phyloP scores from a whole-genome alignment of 2,797 vertebrate genomes.

The Typhlichthys subterraneus region DNA sequence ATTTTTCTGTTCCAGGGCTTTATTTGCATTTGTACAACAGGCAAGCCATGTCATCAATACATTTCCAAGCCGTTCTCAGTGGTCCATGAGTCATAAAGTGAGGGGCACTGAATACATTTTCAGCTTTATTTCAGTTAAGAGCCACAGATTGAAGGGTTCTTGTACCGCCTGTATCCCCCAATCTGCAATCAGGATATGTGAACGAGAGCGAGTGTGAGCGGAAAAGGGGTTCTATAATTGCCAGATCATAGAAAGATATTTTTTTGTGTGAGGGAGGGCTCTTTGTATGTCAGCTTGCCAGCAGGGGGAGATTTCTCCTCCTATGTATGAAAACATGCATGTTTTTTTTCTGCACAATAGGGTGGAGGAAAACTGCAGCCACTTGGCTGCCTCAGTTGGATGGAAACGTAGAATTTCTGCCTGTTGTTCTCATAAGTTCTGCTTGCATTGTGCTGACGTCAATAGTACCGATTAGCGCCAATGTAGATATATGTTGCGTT shows the following conservation, averaged over 20 bases:
- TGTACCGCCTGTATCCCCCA: slow-evolving; percentile 54
- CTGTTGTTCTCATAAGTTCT: slow-evolving; percentile 51
- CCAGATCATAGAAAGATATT: slow-evolving; percentile 71
- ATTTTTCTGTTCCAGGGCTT: slow-evolving; percentile 12
- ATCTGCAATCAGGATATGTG: slow-evolving; percentile 68
- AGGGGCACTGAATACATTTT: slow-evolving; percentile 58
- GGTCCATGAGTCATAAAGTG: slow-evolving; percentile 53
- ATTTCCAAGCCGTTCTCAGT: slow-evolving; percentile 47
- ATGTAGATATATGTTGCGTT: background rate
- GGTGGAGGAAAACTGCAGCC: slow-evolving; percentile 26
- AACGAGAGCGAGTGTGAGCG: slow-evolving; percentile 9
- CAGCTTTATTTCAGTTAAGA: slow-evolving; percentile 54
- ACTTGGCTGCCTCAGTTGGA: slow-evolving; percentile 36
- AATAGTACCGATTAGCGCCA: slow-evolving; percentile 35
- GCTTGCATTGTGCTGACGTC: slow-evolving; percentile 44
- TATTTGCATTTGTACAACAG: slow-evolving; percentile 44
- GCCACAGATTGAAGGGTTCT: slow-evolving; percentile 67
- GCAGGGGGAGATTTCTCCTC: slow-evolving; percentile 41
- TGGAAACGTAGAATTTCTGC: slow-evolving; percentile 42
- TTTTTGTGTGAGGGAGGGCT: slow-evolving; percentile 61
- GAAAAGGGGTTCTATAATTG: slow-evolving; percentile 66
- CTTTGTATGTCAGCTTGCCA: slow-evolving; percentile 59
- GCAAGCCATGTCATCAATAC: slow-evolving; percentile 31
- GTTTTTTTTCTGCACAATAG: slow-evolving; percentile 29
- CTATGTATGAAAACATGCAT: slow-evolving; percentile 61